A percentile compares a stretch with the other conserved stretches of the same genome.
phyloP scores from a whole-genome alignment of 92 coral and sea anemone genomes.

The Blastomussa wellsi region DNA sequence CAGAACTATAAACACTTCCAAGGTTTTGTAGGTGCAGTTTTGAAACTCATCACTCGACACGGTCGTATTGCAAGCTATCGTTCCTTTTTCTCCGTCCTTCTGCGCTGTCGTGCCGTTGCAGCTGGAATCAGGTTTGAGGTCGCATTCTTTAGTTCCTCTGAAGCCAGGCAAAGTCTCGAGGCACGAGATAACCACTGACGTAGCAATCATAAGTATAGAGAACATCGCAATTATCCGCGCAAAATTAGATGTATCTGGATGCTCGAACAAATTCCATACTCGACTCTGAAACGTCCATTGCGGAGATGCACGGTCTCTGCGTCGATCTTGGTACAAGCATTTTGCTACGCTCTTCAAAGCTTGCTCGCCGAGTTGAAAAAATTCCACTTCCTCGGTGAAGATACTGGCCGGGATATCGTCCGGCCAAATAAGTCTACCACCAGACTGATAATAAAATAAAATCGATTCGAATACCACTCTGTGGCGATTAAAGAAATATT shows the following conservation, averaged over 20 bases:
- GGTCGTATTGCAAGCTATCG: conserved; percentile 14
- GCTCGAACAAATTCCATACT: conserved; percentile 91
- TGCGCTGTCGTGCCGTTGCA: conserved; percentile 36
- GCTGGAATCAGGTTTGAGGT: conserved; percentile 4
- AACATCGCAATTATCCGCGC: conserved; percentile 77
- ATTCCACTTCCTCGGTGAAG: conserved; percentile 89
- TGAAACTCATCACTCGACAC: background rate
- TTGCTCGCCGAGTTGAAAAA: conserved; percentile 96
- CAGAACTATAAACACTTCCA: conserved; percentile 62
- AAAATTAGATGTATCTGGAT: conserved; percentile 80
- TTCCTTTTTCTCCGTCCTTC: conserved; percentile 1
- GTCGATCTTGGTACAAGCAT: conserved; percentile 55
- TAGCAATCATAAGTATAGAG: conserved; percentile 74
- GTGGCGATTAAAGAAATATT: conserved; percentile 91
- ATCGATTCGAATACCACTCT: conserved; percentile 90
- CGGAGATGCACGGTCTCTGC: conserved; percentile 26
- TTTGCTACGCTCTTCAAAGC: conserved; percentile 84
- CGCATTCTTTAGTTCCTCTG: conserved; percentile 48
- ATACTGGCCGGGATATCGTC: conserved; percentile 82
- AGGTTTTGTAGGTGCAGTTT: conserved; percentile 34
- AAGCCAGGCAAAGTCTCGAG: conserved; percentile 72
- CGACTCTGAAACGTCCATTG: conserved; percentile 48
- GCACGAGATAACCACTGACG: conserved; percentile 80
- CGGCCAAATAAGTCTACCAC: conserved; percentile 90
- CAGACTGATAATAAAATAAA: conserved; percentile 90